phyloP scores from a whole-genome alignment of 2,797 vertebrate genomes.

The Pangasius mekongensis region DNA sequence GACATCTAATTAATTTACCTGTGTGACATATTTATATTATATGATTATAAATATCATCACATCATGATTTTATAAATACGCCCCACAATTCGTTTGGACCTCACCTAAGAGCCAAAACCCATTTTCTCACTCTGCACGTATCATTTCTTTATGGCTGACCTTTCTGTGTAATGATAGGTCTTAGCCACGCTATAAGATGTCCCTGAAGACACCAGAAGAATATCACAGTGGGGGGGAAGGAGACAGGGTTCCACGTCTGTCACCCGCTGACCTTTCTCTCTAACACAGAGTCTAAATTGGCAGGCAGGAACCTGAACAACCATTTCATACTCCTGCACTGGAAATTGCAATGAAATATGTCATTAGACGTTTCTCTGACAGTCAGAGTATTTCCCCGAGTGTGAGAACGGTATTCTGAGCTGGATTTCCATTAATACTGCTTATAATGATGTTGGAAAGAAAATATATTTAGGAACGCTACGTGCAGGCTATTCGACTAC shows the following conservation, averaged over 20 bases:
- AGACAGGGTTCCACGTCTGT: background rate
- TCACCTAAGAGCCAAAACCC: background rate
- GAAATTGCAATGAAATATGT: background rate
- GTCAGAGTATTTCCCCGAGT: no score
- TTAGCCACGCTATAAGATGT: background rate
- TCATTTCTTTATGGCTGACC: background rate
- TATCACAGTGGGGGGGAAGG: background rate
- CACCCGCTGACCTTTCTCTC: background rate
- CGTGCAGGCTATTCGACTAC: no score
- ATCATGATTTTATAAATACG: no score
- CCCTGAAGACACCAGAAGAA: constrained; percentile 49
- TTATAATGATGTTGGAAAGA: background rate
- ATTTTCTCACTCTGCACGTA: background rate
- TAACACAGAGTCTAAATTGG: background rate
- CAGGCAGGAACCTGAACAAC: background rate
- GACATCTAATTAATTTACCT: background rate
- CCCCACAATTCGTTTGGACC: background rate
- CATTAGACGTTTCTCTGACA: background rate
- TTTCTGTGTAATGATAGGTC: background rate
- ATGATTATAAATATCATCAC: background rate
- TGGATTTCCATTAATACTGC: background rate
- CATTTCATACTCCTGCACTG: background rate
- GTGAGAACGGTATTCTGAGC: background rate
- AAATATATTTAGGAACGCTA: no score
- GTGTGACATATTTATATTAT: background rate